Percentiles rank a stretch among this genome's conserved stretches.
These are phyloP conservation scores for Drosophila carrolli DNA, from an alignment of 1,140 invertebrate genomes.

Conservation along the genomic window DNA sequence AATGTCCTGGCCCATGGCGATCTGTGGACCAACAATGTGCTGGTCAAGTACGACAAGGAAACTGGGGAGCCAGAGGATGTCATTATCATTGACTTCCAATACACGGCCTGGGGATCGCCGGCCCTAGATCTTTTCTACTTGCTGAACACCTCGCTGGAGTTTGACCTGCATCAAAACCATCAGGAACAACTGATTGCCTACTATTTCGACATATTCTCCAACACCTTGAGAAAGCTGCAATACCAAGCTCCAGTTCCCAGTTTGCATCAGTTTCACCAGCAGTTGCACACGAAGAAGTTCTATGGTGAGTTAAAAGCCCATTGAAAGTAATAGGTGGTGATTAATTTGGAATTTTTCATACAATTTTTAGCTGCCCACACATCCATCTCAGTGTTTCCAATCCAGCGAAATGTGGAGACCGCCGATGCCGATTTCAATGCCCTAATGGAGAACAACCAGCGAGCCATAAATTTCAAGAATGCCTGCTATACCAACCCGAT, in stretches of 20 bases:
- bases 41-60: slow-evolving; percentile 86
- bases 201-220: slow-evolving; percentile 59
- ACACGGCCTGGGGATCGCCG: slow-evolving; percentile 75
- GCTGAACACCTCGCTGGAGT: slow-evolving; percentile 73
- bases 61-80: slow-evolving; percentile 85
- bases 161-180: slow-evolving; percentile 60
- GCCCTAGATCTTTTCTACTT: slow-evolving; percentile 81
- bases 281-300: slow-evolving; percentile 69
- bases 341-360: not conserved
- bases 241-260: slow-evolving; percentile 68
- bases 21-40: slow-evolving; percentile 88
- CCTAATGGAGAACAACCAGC: slow-evolving; percentile 66
- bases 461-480: slow-evolving; percentile 70
- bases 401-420: slow-evolving; percentile 72
- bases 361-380: slow-evolving; percentile 63
- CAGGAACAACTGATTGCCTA: slow-evolving; percentile 72
- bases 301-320: slow-evolving; percentile 55
- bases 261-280: slow-evolving; percentile 64
- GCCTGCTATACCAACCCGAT: slow-evolving; percentile 60
- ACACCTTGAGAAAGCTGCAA: slow-evolving; percentile 59
- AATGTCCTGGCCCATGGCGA: slow-evolving; percentile 89
- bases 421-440: slow-evolving; percentile 79
- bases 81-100: slow-evolving; percentile 84
- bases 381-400: slow-evolving; percentile 53
- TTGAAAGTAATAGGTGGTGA: not conserved